Base-by-base conservation (phyloP, 2,888 invertebrate species). In the Thumatha senex region DNA sequence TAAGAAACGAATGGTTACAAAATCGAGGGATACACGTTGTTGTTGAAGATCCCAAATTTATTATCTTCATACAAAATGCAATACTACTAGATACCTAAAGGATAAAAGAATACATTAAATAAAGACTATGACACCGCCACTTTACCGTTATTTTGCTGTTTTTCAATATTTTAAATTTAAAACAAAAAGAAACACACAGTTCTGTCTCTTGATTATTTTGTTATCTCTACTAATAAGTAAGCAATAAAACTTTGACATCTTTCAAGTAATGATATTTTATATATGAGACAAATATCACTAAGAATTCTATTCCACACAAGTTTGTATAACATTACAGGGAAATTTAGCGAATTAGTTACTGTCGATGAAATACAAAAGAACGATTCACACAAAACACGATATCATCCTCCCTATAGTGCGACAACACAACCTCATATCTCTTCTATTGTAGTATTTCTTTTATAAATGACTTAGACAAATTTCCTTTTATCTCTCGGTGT, bases 361-460 rank as follows among this genome's bases (percentile, higher is more conserved):
- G 67, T 59, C 60, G 2, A 1, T 47, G 7, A 31, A 0, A 38
- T 48, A 63, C 56, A 67, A 63, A 54, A 49, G 46, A 40, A 55
- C 36, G 8, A 51, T 45, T 46, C 36, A 35, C 47, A 34, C 35
- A 67, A 49, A 63, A 63, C 63, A 40, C 11, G 31, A 30, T 50
- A 33, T 46, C 34, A 29, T 40, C 35, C 8, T 35, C 14, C n/a
- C 33, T 45, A 39, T 40, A 40, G 40, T 33, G 41, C 40, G 40
- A 53, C 51, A 43, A 47, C 18, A 43, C 30, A 39, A 44, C 48
- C 45, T 54, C 51, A 55, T 62, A 49, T 50, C 29, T 66, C 48
- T 46, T 42, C 60, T 51, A 60, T 60, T 64, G 64, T 64, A 53
- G 42, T 53, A 41, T 59, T 54, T 54, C 50, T 51, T 59, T 56